Base-by-base conservation (phyloP, 2,888 invertebrate species). In the Hipparchia sbordonii region DNA sequence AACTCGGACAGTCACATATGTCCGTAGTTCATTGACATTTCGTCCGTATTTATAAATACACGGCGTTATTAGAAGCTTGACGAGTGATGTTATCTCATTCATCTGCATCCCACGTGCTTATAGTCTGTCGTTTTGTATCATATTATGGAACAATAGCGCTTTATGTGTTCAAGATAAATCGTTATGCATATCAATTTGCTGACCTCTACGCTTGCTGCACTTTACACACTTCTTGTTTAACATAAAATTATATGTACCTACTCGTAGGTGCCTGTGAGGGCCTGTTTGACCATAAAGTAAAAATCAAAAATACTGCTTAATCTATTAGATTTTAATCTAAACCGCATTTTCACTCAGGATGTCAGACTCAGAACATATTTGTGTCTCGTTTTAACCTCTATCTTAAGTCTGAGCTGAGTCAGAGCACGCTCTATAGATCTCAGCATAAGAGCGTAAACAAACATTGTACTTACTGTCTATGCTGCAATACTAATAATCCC, bases 11-110 rank as follows among this genome's bases (percentile, higher is more conserved):
- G 71, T 62, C 72, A 54, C 62, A 56, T 62, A 39, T 39, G 61
- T 57, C n/a, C 33, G 46, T 12, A 63, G 67, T 70, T 73, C 67
- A 70, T 51, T 70, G 73, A 63, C 67, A 73, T 73, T 70, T 70
- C 54, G n/a, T 23, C 5, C 48, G 70, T 67, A 70, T 73, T 67
- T 71, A 73, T 70, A 73, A 70, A 57, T 60, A 63, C 67, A 51
- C 59, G 23, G 59, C 33, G 45, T 48, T 67, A 67, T 67, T 68
- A 68, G 68, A 57, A 68, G 60, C 68, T 51, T 51, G 59, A 68
- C 23, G 68, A 51, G 68, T 51, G 57, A 68, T 60, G 59, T 60
- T 68, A 68, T 68, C 68, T 68, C 68, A 68, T 68, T 68, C 68
- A 68, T 68, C 48, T 59, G 48, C 59, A 59, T 48, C 68, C 68